Evolutionary conservation across 2,888 invertebrate genomes (phyloP).

Genomic region (Diarsia rubi): DNA sequence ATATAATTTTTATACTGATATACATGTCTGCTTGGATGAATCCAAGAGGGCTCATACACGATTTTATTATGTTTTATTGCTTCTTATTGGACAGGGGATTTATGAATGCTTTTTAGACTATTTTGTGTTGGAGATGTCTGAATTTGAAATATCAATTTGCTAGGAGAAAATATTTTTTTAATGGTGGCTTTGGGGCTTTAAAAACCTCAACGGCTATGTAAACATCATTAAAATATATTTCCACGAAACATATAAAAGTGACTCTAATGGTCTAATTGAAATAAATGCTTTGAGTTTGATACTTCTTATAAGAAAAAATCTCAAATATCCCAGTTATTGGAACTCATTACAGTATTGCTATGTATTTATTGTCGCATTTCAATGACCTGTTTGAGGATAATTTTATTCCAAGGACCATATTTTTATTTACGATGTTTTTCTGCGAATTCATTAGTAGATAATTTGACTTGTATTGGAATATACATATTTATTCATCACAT

Average conservation of each 20-base stretch:
- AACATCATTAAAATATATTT: conserved; percentile 24
- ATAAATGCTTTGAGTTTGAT: too few species aligned
- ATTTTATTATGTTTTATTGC: conserved; percentile 65
- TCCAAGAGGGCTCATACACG: conserved; percentile 49
- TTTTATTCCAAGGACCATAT: neutral
- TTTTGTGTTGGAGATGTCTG: conserved; percentile 32
- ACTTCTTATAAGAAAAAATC: neutral
- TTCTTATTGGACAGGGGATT: conserved; percentile 58
- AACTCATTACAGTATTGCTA: conserved; percentile 4
- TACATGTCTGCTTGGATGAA: conserved; percentile 54
- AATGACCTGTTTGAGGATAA: conserved; percentile 6
- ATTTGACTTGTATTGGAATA: conserved; percentile 2
- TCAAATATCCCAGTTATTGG: neutral
- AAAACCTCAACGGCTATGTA: neutral
- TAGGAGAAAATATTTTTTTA: neutral
- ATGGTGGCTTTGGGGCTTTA: neutral
- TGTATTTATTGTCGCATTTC: conserved; percentile 3
- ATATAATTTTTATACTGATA: conserved; percentile 62
- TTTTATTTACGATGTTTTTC: conserved; percentile 4
- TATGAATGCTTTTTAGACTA: conserved; percentile 47
- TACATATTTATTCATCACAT: neutral
- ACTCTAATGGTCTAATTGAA: too few species aligned
- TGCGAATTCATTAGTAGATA: conserved; percentile 17
- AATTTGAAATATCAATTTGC: conserved; percentile 12
- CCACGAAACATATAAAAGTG: neutral